Base-by-base conservation (phyloP, 2,113 vertebrate species). In the Eleginops maclovinus region DNA sequence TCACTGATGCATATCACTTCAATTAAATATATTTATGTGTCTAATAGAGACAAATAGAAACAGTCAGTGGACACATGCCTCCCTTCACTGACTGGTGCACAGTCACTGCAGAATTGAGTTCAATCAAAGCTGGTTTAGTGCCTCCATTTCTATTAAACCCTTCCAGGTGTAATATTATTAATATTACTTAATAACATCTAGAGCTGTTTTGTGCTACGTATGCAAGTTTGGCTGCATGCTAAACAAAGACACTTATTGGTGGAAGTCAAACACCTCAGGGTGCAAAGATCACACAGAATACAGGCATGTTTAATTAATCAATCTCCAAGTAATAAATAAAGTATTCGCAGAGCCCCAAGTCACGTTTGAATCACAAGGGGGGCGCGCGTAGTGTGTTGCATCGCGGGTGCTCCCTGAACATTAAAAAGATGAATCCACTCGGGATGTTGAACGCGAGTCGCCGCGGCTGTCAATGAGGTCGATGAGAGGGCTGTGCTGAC, bases 221-320 rank as follows among this genome's bases (percentile, higher is more conserved):
- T 60, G 75, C 77, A 68, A 3, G 43, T 61, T 26, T 6, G 47
- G 58, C 59, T 60, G 56, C 82, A 54, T 12, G 44, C 31, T 58
- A 44, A 80, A 83, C 81, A 88, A 69, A 85, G 69, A 77, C 43
- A 53, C n/a, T n/a, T 22, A 9, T 31, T 56, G 67, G 49, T 26
- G 44, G 55, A 54, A 74, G 72, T 55, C 14, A 64, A 84, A 68
- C 11, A 67, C 83, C 83, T 65, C 66, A 21, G 77, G 87, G 64
- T 55, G 64, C 51, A 53, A 28, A 70, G 70, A 89, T 87, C 88
- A 89, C 61, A 83, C 70, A 87, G 83, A 75, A 85, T 24, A 56
- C 47, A 7, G 75, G 47, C 75, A 85, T 76, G 66, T 85, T 89
- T 84, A 84, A 91, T 91, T 67, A 77, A 90, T 66, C 79, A 61